Conservation (phyloP, 2,888 invertebrate species). For the Dasysyrphus albostriatus region DNA sequence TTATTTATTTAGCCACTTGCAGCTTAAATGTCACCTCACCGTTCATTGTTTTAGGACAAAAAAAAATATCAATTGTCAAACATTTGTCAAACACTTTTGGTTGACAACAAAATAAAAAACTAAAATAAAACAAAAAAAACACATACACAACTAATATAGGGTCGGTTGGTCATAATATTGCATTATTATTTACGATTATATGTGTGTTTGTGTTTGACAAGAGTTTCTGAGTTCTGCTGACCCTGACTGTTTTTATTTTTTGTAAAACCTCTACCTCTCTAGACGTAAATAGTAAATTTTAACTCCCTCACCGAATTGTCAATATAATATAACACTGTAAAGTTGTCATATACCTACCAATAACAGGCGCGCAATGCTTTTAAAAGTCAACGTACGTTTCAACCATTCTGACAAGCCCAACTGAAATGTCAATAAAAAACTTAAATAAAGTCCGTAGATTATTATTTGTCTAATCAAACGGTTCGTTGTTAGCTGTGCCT, state of each 20-base stretch:
- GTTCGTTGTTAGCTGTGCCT: conserved; percentile 26
- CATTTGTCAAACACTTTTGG: conserved; percentile 54
- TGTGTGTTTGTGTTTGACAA: conserved; percentile 13
- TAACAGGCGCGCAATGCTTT: conserved; percentile 18
- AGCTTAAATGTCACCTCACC: conserved; percentile 54
- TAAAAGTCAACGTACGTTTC: conserved; percentile 45
- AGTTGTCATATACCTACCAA: conserved; percentile 12
- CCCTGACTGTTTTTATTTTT: conserved; percentile 25
- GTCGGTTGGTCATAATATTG: conserved; percentile 2
- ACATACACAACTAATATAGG: neutral
- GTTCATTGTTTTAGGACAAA: conserved; percentile 42
- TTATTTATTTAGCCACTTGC: conserved; percentile 57
- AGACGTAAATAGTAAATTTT: neutral
- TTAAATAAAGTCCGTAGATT: conserved; percentile 39
- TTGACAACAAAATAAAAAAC: conserved; percentile 29
- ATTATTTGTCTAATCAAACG: conserved; percentile 73
- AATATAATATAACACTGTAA: neutral
- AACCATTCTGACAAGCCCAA: conserved; percentile 65
- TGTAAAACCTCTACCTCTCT: neutral
- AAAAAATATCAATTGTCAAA: conserved; percentile 33
- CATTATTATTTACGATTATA: neutral
- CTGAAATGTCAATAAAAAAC: conserved; percentile 71
- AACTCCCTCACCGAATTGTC: conserved; percentile 39
- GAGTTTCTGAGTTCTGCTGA: conserved; percentile 21
- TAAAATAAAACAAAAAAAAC: neutral